A percentile compares a stretch with the other conserved stretches of the same genome.
Conservation (phyloP, 2,113 vertebrate species). For the Clupea harengus region DNA sequence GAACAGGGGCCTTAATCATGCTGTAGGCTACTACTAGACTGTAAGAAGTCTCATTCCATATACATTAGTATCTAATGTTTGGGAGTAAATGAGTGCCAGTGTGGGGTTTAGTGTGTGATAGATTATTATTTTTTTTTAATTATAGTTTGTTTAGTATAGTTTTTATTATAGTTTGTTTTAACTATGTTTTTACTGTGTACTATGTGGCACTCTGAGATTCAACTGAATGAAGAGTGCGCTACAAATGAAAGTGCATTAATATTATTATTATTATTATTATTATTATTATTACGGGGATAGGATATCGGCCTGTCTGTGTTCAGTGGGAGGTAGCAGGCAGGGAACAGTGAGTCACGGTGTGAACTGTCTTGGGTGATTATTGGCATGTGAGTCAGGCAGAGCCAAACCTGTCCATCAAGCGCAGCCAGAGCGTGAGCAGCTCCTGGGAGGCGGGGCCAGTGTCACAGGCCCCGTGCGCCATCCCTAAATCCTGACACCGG, state of each 20-base stretch:
- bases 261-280: too few species aligned
- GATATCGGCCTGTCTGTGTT: conserved; percentile 1
- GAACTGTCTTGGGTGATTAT: conserved; percentile 47
- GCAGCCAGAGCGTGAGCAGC: neutral
- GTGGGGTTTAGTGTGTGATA: neutral
- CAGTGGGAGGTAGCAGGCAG: conserved; percentile 27
- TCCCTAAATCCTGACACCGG: conserved; percentile 9
- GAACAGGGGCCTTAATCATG: too few species aligned
- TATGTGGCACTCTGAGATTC: too few species aligned
- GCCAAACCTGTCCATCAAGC: conserved; percentile 30
- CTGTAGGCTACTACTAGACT: too few species aligned
- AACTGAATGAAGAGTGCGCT: too few species aligned
- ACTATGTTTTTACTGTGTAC: too few species aligned
- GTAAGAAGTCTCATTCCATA: too few species aligned
- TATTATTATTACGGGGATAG: too few species aligned
- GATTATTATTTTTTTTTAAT: too few species aligned
- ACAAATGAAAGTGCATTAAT: too few species aligned
- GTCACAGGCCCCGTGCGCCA: neutral
- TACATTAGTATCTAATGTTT: neutral
- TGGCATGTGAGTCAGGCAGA: conserved; percentile 39
- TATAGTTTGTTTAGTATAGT: too few species aligned
- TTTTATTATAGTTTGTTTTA: too few species aligned
- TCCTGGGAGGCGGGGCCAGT: neutral
- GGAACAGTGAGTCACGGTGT: conserved; percentile 39
- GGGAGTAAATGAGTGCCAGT: neutral